Conservation (phyloP, 2,888 invertebrate genomes). For the Pseudococcus longispinus region DNA sequence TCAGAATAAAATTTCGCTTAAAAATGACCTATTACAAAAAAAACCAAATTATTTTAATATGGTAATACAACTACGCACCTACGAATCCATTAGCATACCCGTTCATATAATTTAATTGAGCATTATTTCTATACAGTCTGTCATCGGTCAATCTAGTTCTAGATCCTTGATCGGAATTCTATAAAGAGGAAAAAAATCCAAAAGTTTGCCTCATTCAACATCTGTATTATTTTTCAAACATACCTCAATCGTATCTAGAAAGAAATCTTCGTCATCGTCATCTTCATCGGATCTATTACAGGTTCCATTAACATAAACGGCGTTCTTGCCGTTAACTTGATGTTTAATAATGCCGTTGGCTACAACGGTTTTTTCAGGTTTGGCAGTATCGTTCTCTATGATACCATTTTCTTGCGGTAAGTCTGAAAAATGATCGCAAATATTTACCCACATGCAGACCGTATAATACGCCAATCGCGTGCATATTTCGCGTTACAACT, state of each 20-base stretch:
- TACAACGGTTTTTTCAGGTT: slow-evolving; percentile 23
- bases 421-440: slow-evolving; percentile 12
- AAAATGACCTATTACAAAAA: neutral
- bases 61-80: neutral
- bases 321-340: neutral
- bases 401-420: slow-evolving; percentile 32
- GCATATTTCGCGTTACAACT: neutral
- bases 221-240: slow-evolving; percentile 60
- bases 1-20: neutral
- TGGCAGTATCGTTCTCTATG: neutral
- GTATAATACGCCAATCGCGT: neutral
- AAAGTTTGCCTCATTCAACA: neutral
- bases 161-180: slow-evolving; percentile 41
- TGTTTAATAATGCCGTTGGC: slow-evolving; percentile 1
- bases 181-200: neutral
- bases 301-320: slow-evolving; percentile 21
- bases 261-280: slow-evolving; percentile 80
- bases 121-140: slow-evolving; percentile 14
- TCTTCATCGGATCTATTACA: slow-evolving; percentile 59
- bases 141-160: slow-evolving; percentile 12
- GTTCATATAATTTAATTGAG: slow-evolving; percentile 43
- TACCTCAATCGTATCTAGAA: slow-evolving; percentile 82
- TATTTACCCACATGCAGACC: neutral
- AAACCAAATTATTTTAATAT: neutral
- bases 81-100: slow-evolving; percentile 6